These are phyloP conservation scores for Halichoerus grypus DNA, from an alignment of 2,113 vertebrate genomes.

Conservation along the genomic window DNA sequence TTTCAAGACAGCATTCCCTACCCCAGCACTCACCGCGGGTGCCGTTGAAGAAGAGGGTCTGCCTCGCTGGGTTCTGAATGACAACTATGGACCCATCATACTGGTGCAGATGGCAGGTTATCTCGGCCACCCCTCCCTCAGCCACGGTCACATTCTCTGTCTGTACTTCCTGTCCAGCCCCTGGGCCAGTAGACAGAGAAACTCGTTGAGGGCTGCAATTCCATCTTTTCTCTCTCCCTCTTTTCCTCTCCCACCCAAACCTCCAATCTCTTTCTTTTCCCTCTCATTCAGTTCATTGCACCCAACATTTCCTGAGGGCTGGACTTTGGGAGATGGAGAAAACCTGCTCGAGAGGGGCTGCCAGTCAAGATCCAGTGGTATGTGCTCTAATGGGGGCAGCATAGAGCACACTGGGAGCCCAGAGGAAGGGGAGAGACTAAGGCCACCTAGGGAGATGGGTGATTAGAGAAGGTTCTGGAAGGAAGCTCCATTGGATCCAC, in stretches of 20 bases:
- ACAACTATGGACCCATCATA: conserved; percentile 96
- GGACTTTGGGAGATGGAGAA: not conserved
- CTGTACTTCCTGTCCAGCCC: conserved; percentile 92
- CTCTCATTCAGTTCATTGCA: not conserved
- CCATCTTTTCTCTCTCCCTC: not conserved
- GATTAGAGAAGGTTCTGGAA: not conserved
- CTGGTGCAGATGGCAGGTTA: conserved; percentile 94
- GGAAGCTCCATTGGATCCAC: not conserved
- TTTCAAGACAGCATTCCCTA: not conserved
- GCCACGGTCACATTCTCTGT: conserved; percentile 95
- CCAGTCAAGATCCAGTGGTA: not conserved
- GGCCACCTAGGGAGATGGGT: not conserved
- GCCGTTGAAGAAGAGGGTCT: conserved; percentile 97
- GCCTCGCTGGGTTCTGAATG: conserved; percentile 95
- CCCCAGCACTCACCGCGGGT: conserved; percentile 86
- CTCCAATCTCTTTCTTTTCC: not conserved
- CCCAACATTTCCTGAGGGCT: not conserved
- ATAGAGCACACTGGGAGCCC: not conserved
- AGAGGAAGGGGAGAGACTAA: not conserved
- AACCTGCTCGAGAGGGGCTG: not conserved
- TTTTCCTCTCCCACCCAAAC: not conserved
- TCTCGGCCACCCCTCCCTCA: conserved; percentile 94
- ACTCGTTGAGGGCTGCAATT: not conserved
- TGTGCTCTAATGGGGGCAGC: not conserved
- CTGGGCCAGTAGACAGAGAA: conserved; percentile 69